phyloP scores from a whole-genome alignment of 2,888 invertebrate genomes.

The Cyclophora punctaria region DNA sequence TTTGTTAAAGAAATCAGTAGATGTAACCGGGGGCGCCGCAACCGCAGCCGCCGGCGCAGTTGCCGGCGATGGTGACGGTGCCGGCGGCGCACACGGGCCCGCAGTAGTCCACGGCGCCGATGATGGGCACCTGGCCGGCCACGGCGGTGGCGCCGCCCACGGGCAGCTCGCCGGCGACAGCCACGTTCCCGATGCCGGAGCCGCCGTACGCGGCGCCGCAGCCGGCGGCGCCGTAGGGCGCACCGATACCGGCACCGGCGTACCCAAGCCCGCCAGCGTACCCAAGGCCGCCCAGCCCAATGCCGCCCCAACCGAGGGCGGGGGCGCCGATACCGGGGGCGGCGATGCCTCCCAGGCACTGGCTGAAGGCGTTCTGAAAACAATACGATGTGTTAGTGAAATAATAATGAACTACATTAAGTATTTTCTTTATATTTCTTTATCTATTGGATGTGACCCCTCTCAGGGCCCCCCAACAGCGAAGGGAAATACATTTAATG shows the following conservation, averaged over 20 bases:
- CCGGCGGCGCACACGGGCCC: constrained; percentile 9
- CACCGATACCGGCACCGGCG: neutral
- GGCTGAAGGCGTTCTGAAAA: constrained; percentile 8
- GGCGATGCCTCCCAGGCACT: constrained; percentile 15
- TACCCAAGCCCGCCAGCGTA: constrained; percentile 8
- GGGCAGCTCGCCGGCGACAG: constrained; percentile 13
- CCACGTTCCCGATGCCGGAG: constrained; percentile 11
- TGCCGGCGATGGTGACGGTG: constrained; percentile 13
- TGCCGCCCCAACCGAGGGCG: neutral
- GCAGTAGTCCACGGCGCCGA: constrained; percentile 8
- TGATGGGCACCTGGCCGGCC: constrained; percentile 11
- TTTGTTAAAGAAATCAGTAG: no score
- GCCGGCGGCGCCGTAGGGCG: neutral
- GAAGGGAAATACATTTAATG: no score
- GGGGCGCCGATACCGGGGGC: neutral
- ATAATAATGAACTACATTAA: neutral
- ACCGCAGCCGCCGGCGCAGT: constrained; percentile 19
- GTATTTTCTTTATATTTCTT: no score
- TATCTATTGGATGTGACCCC: neutral
- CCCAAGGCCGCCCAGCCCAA: neutral
- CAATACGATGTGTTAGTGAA: neutral
- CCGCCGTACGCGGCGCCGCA: constrained; percentile 5
- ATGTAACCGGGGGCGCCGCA: neutral
- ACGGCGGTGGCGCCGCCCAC: constrained; percentile 21
- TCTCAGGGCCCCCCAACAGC: no score